Percentiles rank a stretch among this genome's conserved stretches.
Evolutionary conservation across 2,113 vertebrate genomes (phyloP).

Genomic region (Malurus cyaneus): DNA sequence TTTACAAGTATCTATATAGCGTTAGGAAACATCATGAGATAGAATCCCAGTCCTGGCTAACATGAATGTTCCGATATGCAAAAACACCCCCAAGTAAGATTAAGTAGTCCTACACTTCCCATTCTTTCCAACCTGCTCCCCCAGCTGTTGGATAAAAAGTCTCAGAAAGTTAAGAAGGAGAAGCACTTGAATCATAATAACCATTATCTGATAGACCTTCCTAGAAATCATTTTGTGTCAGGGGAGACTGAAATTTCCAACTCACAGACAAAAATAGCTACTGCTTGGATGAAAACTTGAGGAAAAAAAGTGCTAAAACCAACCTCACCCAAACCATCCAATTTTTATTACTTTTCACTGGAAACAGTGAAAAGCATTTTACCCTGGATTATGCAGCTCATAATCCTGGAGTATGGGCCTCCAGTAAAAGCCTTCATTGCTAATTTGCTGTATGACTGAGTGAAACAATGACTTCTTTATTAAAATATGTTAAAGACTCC

Average conservation of each 20-base stretch:
- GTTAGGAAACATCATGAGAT: background rate
- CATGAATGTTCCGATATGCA: background rate
- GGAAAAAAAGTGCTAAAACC: background rate
- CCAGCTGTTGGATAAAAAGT: background rate
- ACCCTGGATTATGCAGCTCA: conserved; percentile 7
- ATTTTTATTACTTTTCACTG: conserved; percentile 9
- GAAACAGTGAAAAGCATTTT: conserved; percentile 21
- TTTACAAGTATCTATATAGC: background rate
- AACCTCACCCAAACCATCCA: background rate
- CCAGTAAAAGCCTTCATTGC: conserved; percentile 21
- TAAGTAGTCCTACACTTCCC: background rate
- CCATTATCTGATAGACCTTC: background rate
- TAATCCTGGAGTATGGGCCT: background rate
- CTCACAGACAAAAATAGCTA: background rate
- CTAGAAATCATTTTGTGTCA: background rate
- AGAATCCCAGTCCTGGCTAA: background rate
- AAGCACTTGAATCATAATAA: background rate
- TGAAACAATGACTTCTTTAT: conserved; percentile 50
- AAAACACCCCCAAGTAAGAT: background rate
- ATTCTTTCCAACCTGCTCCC: conserved; percentile 5
- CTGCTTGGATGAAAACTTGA: background rate
- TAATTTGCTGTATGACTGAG: background rate
- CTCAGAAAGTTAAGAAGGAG: background rate
- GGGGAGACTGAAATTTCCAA: background rate
- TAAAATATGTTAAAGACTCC: conserved; percentile 33